Percentiles rank a stretch among this genome's conserved stretches.
These are phyloP conservation scores for Chrysina gloriosa DNA, from an alignment of 2,888 invertebrate species.

Conservation along the genomic window DNA sequence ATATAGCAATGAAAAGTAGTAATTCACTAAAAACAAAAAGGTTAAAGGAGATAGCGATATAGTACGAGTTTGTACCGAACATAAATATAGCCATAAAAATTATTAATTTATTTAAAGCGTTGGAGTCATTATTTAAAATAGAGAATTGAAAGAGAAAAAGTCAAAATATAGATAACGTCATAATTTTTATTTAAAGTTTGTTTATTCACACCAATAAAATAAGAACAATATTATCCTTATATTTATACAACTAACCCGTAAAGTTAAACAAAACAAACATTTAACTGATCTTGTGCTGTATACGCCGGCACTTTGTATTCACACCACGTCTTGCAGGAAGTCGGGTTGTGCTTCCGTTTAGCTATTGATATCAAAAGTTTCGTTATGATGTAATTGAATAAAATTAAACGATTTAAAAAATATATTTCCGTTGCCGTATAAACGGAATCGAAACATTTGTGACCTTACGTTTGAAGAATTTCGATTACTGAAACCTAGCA, in stretches of 20 bases:
- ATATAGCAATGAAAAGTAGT: no score
- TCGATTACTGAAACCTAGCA: neutral
- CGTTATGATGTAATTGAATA: neutral
- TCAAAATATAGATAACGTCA: no score
- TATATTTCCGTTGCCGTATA: slow-evolving; percentile 3
- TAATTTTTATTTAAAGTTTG: no score
- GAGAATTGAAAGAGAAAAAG: no score
- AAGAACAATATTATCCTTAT: no score
- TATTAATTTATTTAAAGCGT: no score
- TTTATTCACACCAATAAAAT: no score
- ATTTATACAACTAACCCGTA: neutral
- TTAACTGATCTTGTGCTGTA: neutral
- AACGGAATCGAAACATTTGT: neutral
- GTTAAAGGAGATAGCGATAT: no score
- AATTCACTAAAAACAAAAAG: no score
- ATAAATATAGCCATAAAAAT: no score
- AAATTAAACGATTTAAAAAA: neutral
- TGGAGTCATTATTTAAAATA: no score
- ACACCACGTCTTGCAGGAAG: slow-evolving; percentile 12
- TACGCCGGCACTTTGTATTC: neutral
- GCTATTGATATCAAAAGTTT: slow-evolving; percentile 2
- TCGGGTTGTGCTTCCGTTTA: slow-evolving; percentile 20
- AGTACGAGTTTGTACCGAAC: no score
- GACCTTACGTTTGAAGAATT: neutral
- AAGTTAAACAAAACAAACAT: neutral